phyloP scores from a whole-genome alignment of 1,140 invertebrate species.

The Macrotrachela quadricornifera region DNA sequence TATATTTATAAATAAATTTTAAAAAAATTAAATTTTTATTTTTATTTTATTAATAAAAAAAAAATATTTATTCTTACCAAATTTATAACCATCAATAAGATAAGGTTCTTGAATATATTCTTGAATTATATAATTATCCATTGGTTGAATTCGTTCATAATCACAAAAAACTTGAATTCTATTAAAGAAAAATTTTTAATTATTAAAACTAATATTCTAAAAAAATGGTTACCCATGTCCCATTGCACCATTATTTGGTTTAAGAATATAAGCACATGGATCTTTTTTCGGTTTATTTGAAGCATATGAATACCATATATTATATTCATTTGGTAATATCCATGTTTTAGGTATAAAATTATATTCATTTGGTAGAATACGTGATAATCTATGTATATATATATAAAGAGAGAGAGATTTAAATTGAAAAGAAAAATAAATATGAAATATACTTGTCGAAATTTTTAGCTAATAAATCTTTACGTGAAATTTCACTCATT shows the following conservation, averaged over 20 bases:
- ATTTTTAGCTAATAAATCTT: slow-evolving; percentile 28
- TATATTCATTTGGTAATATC: slow-evolving; percentile 26
- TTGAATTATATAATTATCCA: slow-evolving; percentile 25
- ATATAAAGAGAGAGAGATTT: slow-evolving; percentile 4
- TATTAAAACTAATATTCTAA: too few species aligned
- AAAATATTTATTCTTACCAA: not conserved
- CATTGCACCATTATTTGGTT: slow-evolving; percentile 30
- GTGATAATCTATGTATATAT: slow-evolving; percentile 26
- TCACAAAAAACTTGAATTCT: slow-evolving; percentile 19
- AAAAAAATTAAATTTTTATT: too few species aligned
- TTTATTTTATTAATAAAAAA: too few species aligned
- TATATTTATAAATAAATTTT: too few species aligned
- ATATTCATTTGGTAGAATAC: slow-evolving; percentile 23
- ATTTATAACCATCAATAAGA: slow-evolving; percentile 28
- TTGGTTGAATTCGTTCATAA: slow-evolving; percentile 22
- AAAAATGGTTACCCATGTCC: slow-evolving; percentile 17
- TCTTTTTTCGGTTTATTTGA: slow-evolving; percentile 19
- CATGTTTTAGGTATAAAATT: slow-evolving; percentile 28
- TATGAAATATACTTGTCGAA: slow-evolving; percentile 16
- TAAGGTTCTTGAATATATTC: slow-evolving; percentile 30
- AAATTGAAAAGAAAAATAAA: not conserved
- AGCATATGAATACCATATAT: slow-evolving; percentile 20
- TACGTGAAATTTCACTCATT: slow-evolving; percentile 28
- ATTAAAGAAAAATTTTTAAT: too few species aligned
- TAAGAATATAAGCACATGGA: slow-evolving; percentile 18